Conservation (phyloP, 2,888 invertebrate species). For the Rugalucina vietnamica region DNA sequence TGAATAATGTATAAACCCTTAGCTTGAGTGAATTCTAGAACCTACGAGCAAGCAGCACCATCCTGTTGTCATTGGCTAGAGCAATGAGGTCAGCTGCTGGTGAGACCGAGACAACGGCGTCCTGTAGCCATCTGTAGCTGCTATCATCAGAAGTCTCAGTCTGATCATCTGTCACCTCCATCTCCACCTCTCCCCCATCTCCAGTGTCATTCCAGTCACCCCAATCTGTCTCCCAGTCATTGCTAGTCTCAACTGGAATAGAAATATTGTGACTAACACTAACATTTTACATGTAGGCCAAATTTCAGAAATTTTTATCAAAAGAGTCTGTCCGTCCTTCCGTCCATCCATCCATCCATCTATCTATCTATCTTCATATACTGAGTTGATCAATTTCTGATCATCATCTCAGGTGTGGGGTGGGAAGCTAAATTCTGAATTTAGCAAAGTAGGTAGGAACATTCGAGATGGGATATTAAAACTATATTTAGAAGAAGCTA, state of each 20-base stretch:
- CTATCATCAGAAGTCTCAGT: constrained; percentile 57
- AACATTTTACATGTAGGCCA: too few relatives aligned
- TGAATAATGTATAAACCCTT: too few relatives aligned
- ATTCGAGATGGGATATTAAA: too few relatives aligned
- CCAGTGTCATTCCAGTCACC: constrained; percentile 77
- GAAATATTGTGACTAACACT: not conserved
- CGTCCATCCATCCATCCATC: too few relatives aligned
- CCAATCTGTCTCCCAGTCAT: constrained; percentile 81
- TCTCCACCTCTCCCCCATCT: constrained; percentile 65
- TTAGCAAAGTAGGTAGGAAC: too few relatives aligned
- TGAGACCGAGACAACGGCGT: constrained; percentile 87
- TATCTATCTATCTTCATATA: too few relatives aligned
- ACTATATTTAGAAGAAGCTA: not conserved
- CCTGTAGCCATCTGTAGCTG: constrained; percentile 88
- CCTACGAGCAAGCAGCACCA: constrained; percentile 87
- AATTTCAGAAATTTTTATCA: not conserved
- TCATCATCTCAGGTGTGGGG: too few relatives aligned
- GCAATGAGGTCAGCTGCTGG: constrained; percentile 90
- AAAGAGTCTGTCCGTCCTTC: not conserved
- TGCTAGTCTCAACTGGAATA: constrained; percentile 20
- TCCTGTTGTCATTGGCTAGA: constrained; percentile 87
- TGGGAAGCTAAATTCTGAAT: too few relatives aligned
- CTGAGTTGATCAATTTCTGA: too few relatives aligned
- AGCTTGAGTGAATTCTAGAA: too few relatives aligned
- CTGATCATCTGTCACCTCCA: constrained; percentile 51